These are phyloP conservation scores for Nemotelus pantherinus DNA, from an alignment of 2,888 invertebrate genomes.

Conservation along the genomic window DNA sequence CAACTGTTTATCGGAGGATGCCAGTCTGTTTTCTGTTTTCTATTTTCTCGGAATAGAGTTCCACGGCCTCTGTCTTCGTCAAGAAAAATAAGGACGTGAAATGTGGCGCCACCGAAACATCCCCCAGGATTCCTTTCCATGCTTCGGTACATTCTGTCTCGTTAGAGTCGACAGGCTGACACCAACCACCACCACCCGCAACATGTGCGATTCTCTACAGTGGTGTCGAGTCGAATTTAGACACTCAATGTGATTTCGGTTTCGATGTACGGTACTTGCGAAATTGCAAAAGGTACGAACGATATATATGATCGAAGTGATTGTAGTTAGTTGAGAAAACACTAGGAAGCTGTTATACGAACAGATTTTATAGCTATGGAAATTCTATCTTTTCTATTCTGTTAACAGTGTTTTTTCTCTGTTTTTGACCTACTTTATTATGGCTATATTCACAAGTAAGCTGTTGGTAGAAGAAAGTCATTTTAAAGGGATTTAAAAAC, in stretches of 20 bases:
- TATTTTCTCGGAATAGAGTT: conserved; percentile 11
- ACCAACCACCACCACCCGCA: conserved; percentile 11
- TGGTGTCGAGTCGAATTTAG: neutral
- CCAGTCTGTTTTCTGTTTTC: conserved; percentile 31
- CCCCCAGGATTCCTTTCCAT: conserved; percentile 29
- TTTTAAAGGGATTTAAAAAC: no score
- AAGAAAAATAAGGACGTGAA: conserved; percentile 41
- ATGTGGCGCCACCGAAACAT: conserved; percentile 38
- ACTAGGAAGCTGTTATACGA: no score
- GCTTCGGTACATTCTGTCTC: neutral
- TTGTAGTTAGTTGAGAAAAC: no score
- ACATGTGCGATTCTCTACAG: conserved; percentile 33
- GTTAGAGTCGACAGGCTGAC: neutral
- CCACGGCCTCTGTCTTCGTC: conserved; percentile 16
- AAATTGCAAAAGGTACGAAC: no score
- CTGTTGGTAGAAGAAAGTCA: no score
- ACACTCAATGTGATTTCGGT: neutral
- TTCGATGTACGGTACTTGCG: no score
- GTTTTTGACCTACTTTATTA: no score
- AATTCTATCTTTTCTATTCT: no score
- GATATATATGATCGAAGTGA: no score
- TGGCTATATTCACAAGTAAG: no score
- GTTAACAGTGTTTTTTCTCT: no score
- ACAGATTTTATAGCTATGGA: no score
- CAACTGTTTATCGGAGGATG: conserved; percentile 41